Evolutionary conservation across 2,113 vertebrate species (phyloP), one percentile per base, ranked within the genome.

Genomic region (Heptranchias perlo): DNA sequence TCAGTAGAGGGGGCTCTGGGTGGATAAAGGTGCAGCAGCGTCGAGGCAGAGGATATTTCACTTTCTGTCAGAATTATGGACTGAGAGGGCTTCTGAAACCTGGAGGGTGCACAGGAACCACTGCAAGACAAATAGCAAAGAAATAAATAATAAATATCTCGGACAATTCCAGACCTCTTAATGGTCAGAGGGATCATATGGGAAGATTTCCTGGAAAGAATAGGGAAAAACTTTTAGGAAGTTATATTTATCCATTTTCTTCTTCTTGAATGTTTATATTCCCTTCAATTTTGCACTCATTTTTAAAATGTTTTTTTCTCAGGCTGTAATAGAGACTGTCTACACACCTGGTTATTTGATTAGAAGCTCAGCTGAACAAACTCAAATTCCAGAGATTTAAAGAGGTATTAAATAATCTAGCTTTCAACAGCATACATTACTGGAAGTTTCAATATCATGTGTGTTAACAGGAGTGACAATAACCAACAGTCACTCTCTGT

Each of bases 41-140:
- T 96, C 18, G 98, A 98, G 0, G 97, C 93, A 0, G 97, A 98
- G 35, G 99, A 97, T 94, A 96, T 97, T 97, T 98, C 98, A 4
- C 98, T 99, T 28, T 98, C 98, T 96, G 98, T 98, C 96, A 99
- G 96, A 58, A 98, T 13, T 73, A 99, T 96, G 0, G 99, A 98
- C 97, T 98, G 98, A 0, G 99, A 98, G 0, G 99, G 99, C 78
- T 98, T 99, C 96, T 98, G 98, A 97, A 99, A 99, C 94, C 99
- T 98, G 0, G 99, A 99, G 0, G 98, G 97, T 94, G 98, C 28
- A 49, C 99, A 99, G 97, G 98, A 96, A 10, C 97, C 97, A 18
- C 98, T 98, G 97, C 31, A 96, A 96, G 62, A 62, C 54, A 92
- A 96, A 1, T 47, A 96, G 96, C 28, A 69, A 47, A 28, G 39